Base-by-base conservation (phyloP, 2,888 invertebrate genomes). In the Argyresthia albistria region DNA sequence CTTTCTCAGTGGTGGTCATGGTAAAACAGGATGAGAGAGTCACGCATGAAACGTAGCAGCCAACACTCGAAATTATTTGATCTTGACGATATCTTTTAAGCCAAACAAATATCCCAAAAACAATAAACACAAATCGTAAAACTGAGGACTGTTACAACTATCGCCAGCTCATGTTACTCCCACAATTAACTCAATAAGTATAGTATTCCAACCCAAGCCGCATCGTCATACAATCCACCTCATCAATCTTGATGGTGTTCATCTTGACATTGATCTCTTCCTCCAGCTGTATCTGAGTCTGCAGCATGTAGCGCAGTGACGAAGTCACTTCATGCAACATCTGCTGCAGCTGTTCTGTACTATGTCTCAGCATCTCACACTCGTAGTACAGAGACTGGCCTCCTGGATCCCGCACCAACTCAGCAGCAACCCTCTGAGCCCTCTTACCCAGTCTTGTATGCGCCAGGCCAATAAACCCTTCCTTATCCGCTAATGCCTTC, bases 241-340 rank as follows among this genome's bases (percentile, higher is more conserved):
- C 94, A 69, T 96, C 95, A 63, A 96, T 93, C 76, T 94, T 93
- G 57, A 95, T 80, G 8, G 93, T 92, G 69, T 95, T 94, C 2
- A 91, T 90, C 82, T 95, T 95, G 46, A 95, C 88, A 61, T 93
- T 93, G 58, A 95, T 93, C 62, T 95, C 95, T 68, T 95, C 94
- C 71, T 95, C 94, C 56, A 95, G 80, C 69, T 93, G 91, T 55
- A 95, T 89, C 76, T 95, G 93, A 10, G 91, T 92, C 66, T 93
- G 93, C 52, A 93, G 80, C 53, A 96, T 87, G 66, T 92, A 93
- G 43, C 94, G 90, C 58, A 94, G 68, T 0, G 91, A 90, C n/a
- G 91, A 90, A 60, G 91, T 89, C 47, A 91, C 90, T 88, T 92
- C 91, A 47, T 80, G 81, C 47, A 92, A 64, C 67, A 89, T 90